Evolutionary conservation across 2,113 vertebrate genomes (phyloP).

Genomic region (Ramphastos sulfuratus): DNA sequence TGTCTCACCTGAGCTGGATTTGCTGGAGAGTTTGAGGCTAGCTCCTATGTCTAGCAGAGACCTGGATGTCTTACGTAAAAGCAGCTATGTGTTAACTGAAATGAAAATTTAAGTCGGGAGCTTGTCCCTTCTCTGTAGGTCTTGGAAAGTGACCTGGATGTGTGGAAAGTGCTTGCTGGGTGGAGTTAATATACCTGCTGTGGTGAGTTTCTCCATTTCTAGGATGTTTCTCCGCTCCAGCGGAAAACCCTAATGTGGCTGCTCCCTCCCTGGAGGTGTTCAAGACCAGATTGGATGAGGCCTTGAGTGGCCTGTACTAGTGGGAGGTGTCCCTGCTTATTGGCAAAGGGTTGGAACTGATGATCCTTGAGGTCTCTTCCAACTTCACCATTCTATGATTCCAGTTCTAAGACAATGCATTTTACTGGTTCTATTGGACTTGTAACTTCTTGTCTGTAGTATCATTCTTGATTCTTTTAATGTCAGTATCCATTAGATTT

Average conservation of each 20-base stretch:
- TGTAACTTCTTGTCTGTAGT: background rate
- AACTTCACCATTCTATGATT: too few relatives aligned
- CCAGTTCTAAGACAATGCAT: background rate
- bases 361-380: too few relatives aligned
- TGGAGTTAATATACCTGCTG: background rate
- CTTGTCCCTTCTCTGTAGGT: background rate
- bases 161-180: background rate
- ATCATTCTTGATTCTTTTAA: background rate
- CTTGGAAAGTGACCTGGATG: background rate
- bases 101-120: background rate
- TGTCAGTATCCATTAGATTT: background rate
- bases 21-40: background rate
- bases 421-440: background rate
- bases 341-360: too few relatives aligned
- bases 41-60: background rate
- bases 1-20: background rate
- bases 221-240: background rate
- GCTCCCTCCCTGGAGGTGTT: too few relatives aligned
- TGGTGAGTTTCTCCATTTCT: background rate
- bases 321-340: too few relatives aligned
- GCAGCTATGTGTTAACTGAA: background rate
- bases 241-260: background rate
- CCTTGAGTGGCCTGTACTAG: too few relatives aligned
- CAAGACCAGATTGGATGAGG: too few relatives aligned
- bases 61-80: background rate